Conservation (phyloP, 2,888 invertebrate species). For the Nymphalis polychloros region DNA sequence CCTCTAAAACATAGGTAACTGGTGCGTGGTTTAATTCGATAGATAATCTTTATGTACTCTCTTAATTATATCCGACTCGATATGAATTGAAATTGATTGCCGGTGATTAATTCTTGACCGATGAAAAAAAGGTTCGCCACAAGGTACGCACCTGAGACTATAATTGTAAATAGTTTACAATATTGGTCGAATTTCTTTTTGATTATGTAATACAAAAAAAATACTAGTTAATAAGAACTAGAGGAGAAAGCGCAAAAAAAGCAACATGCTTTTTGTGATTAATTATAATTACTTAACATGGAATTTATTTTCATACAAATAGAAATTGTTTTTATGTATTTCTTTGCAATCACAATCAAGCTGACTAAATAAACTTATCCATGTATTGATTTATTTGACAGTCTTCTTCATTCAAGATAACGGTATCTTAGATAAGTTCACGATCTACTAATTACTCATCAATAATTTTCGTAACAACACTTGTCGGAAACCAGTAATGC, state of each 20-base stretch:
- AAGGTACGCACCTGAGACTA: slow-evolving; percentile 29
- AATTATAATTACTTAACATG: neutral
- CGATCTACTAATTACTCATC: slow-evolving; percentile 46
- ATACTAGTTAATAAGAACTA: neutral
- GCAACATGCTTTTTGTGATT: neutral
- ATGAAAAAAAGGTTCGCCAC: slow-evolving; percentile 36
- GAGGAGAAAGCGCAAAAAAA: neutral
- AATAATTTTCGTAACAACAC: slow-evolving; percentile 44
- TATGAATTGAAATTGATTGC: slow-evolving; percentile 47
- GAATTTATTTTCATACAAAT: neutral
- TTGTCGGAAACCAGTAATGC: slow-evolving; percentile 47
- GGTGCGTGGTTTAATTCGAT: slow-evolving; percentile 53
- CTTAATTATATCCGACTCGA: slow-evolving; percentile 47
- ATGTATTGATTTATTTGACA: slow-evolving; percentile 43
- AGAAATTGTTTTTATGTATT: neutral
- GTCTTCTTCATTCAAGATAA: slow-evolving; percentile 41
- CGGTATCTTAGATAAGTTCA: slow-evolving; percentile 46
- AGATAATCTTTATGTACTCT: slow-evolving; percentile 49
- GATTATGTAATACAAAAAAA: neutral
- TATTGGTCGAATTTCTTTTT: neutral
- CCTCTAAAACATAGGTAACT: slow-evolving; percentile 51
- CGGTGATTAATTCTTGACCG: slow-evolving; percentile 42
- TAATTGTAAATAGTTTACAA: slow-evolving; percentile 18
- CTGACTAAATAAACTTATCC: slow-evolving; percentile 41
- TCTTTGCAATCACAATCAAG: neutral